phyloP scores from a whole-genome alignment of 2,113 vertebrate species.

The Tachysurus fulvidraco region DNA sequence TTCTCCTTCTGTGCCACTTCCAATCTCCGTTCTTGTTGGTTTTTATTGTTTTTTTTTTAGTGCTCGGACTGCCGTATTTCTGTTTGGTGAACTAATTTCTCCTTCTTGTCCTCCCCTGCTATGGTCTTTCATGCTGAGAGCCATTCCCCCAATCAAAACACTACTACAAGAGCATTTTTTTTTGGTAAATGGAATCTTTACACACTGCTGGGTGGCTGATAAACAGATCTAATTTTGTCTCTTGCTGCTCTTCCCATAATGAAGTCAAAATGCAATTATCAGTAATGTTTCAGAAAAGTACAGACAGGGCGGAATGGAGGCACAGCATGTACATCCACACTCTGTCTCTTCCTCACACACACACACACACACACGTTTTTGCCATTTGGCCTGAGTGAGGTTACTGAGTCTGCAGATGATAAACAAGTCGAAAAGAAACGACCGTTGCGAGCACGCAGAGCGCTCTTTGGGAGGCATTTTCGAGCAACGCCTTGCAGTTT shows the following conservation, averaged over 20 bases:
- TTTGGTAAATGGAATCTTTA: conserved; percentile 58
- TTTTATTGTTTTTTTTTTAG: conserved; percentile 16
- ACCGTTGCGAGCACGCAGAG: conserved; percentile 18
- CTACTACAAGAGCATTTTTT: conserved; percentile 38
- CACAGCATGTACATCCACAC: conserved; percentile 30
- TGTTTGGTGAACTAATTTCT: conserved; percentile 43
- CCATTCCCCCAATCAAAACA: conserved; percentile 46
- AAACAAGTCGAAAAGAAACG: conserved; percentile 41
- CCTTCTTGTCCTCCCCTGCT: conserved; percentile 47
- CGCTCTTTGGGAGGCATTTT: conserved; percentile 47
- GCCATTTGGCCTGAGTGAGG: conserved; percentile 28
- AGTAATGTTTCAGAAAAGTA: conserved; percentile 57
- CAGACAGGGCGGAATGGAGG: conserved; percentile 41
- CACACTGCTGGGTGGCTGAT: conserved; percentile 57
- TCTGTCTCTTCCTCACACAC: not conserved
- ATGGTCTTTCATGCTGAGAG: conserved; percentile 54
- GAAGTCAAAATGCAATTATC: conserved; percentile 62
- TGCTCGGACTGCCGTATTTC: conserved; percentile 47
- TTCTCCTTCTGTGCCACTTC: conserved; percentile 23
- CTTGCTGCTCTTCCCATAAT: conserved; percentile 56
- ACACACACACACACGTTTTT: not conserved
- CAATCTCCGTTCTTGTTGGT: conserved; percentile 21
- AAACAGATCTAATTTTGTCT: conserved; percentile 58
- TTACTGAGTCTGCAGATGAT: conserved; percentile 43
- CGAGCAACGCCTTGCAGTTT: conserved; percentile 52